Evolutionary conservation across 2,888 invertebrate species (phyloP).

Genomic region (Machimus rusticus): DNA sequence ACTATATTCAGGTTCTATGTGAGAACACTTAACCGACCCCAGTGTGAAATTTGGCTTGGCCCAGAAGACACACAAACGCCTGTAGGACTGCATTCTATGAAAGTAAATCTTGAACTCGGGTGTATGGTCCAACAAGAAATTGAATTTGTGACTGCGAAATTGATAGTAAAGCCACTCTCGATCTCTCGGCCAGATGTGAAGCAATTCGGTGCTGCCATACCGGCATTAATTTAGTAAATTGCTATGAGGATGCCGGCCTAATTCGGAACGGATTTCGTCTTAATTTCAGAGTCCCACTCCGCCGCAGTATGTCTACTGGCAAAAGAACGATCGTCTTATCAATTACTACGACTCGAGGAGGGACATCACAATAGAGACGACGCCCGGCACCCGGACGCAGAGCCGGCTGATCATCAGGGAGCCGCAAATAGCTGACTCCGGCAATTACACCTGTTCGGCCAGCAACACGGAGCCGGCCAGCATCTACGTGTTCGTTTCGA

Average conservation of each 20-base stretch:
- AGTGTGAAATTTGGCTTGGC: background rate
- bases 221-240: background rate
- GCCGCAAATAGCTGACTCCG: conserved; percentile 85
- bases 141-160: background rate
- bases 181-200: background rate
- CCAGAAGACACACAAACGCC: background rate
- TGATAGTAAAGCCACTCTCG: background rate
- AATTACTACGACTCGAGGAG: conserved; percentile 88
- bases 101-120: background rate
- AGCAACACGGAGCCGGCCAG: conserved; percentile 89
- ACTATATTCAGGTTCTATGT: background rate
- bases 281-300: conserved; percentile 83
- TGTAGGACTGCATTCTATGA: background rate
- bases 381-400: conserved; percentile 84
- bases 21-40: background rate
- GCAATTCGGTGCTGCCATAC: background rate
- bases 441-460: conserved; percentile 90
- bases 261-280: background rate
- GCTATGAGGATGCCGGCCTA: background rate
- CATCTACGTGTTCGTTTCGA: conserved; percentile 89
- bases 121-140: background rate
- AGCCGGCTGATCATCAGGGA: conserved; percentile 83
- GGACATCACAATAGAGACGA: conserved; percentile 82
- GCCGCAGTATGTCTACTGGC: conserved; percentile 95
- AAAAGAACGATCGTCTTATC: conserved; percentile 92